A percentile compares a stretch with the other conserved stretches of the same genome.
These are phyloP conservation scores for Peromyscus polionotus DNA, from an alignment of 2,113 vertebrate genomes.

Conservation along the genomic window DNA sequence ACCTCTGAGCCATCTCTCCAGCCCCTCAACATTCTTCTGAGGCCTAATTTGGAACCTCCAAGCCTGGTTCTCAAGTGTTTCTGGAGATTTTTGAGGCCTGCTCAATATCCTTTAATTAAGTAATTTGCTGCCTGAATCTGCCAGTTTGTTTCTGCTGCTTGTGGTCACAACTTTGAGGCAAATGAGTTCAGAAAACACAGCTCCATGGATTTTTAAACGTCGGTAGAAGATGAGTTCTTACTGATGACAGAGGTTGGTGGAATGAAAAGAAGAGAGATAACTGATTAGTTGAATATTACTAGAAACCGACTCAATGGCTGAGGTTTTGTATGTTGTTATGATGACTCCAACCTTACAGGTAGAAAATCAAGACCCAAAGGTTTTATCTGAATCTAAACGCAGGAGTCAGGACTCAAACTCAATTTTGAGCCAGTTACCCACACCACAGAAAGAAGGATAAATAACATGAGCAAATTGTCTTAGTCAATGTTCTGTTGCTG, in stretches of 20 bases:
- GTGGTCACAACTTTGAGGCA: background rate
- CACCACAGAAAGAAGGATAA: background rate
- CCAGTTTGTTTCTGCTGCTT: constrained; percentile 48
- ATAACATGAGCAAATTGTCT: background rate
- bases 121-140: constrained; percentile 14
- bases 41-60: background rate
- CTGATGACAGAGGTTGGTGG: background rate
- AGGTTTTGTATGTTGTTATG: background rate
- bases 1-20: too few species aligned
- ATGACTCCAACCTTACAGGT: background rate
- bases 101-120: background rate
- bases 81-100: background rate
- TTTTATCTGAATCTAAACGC: background rate
- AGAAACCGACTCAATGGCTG: background rate
- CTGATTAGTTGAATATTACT: background rate
- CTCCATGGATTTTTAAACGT: constrained; percentile 1
- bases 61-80: background rate
- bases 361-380: background rate
- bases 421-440: constrained; percentile 32
- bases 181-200: background rate
- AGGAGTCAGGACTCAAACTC: constrained; percentile 3
- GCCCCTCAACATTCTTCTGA: too few species aligned
- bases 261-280: background rate
- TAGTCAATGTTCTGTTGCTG: background rate
- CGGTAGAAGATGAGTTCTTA: background rate